Percentiles rank a stretch among this genome's conserved stretches.
Evolutionary conservation across 1,140 invertebrate genomes (phyloP).

Genomic region (Drosophila aff.): DNA sequence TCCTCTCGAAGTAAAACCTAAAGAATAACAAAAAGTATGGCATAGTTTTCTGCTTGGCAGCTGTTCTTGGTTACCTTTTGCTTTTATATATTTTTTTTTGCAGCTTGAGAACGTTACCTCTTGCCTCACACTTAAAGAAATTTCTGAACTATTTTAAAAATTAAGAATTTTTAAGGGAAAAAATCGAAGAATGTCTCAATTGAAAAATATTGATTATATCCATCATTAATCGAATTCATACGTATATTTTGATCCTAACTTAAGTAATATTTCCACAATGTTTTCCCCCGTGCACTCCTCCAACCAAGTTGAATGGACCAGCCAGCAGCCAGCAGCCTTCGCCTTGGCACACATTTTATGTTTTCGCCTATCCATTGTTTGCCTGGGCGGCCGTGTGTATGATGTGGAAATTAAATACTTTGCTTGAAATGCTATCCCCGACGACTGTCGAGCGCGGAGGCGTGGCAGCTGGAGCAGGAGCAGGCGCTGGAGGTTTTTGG

Average conservation of each 20-base stretch:
- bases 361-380: slow-evolving; percentile 52
- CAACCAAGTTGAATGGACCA: slow-evolving; percentile 28
- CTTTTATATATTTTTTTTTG: slow-evolving; percentile 14
- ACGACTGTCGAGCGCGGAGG: slow-evolving; percentile 27
- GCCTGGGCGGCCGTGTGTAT: slow-evolving; percentile 58
- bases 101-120: slow-evolving; percentile 2
- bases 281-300: slow-evolving; percentile 1
- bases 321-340: slow-evolving; percentile 66
- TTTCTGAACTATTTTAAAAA: too few species aligned
- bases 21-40: slow-evolving; percentile 25
- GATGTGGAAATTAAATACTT: slow-evolving; percentile 81
- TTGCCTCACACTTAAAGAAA: background rate
- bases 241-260: background rate
- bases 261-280: background rate
- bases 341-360: slow-evolving; percentile 79
- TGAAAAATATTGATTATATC: too few species aligned
- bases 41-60: slow-evolving; percentile 48
- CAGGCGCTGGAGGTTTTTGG: slow-evolving; percentile 8
- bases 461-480: slow-evolving; percentile 9
- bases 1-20: background rate
- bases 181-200: too few species aligned
- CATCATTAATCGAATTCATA: too few species aligned
- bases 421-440: slow-evolving; percentile 74
- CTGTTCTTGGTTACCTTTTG: slow-evolving; percentile 42
- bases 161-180: too few species aligned